Base-by-base conservation (phyloP, 2,888 invertebrate genomes). In the Fragum fragum region DNA sequence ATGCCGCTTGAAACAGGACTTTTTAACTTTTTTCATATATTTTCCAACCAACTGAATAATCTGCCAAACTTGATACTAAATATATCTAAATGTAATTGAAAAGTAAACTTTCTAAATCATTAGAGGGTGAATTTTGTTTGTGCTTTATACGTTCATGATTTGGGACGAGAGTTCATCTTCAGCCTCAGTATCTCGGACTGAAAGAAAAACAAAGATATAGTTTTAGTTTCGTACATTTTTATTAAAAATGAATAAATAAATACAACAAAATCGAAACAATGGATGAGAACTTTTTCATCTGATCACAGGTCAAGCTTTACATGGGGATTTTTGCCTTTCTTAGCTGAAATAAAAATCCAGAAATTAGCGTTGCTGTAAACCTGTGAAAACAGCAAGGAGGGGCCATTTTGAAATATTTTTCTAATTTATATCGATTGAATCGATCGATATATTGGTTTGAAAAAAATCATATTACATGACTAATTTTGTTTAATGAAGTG, bases 201-300 rank as follows among this genome's bases (percentile, higher is more conserved):
- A 66, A 66, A 66, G 39, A 26, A 66, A 66, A 66, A 66, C 66
- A 66, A 42, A 66, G 42, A 23, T 14, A 26, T 11, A 21, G 23
- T 5, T 66, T 66, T 66, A 66, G 66, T 66, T 66, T 66, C 36
- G 21, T 26, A 32, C n/a, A 66, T 32, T 21, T 66, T 36, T 66
- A 42, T 66, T 42, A 16, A 66, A 23, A 66, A 66, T 23, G 26
- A 42, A 39, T 39, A 39, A 42, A 39, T 39, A 39, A 42, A 42
- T 66, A 66, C 66, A 66, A 66, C 66, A 66, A 66, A 66, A 66
- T 66, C 66, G 66, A 32, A 66, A 36, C 5, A 66, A 66, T 66
- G 39, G 21, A 63, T 42, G 66, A 21, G 42, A 14, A 23, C 18
- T n/a, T 47, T n/a, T 5, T 42, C 42, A 21, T 26, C 36, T 18